phyloP scores from a whole-genome alignment of 2,888 invertebrate species.

The Polyploca ridens region DNA sequence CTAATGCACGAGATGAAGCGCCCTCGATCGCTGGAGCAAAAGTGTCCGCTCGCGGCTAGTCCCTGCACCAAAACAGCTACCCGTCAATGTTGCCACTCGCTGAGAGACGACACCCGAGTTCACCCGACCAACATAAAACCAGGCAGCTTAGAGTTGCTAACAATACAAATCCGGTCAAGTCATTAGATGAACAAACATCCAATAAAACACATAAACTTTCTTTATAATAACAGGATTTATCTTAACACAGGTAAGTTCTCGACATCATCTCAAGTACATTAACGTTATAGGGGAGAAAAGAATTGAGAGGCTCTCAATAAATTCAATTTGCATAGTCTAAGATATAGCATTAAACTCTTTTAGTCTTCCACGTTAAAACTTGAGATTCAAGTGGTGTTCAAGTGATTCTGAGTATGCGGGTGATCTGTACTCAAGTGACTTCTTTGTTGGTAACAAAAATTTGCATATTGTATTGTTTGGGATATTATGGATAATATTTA shows the following conservation, averaged over 20 bases:
- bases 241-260: background rate
- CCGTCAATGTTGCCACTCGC: no score
- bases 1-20: no score
- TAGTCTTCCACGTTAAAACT: constrained; percentile 18
- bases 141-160: no score
- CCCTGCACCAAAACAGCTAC: no score
- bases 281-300: constrained; percentile 20
- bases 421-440: constrained; percentile 51
- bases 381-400: constrained; percentile 36
- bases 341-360: constrained; percentile 49
- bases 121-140: no score
- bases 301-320: constrained; percentile 37
- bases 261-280: background rate
- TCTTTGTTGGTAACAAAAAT: constrained; percentile 49
- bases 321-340: constrained; percentile 57
- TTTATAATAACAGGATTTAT: background rate
- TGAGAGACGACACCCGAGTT: no score
- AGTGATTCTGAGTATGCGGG: constrained; percentile 66
- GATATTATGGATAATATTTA: constrained; percentile 29
- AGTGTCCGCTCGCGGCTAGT: no score
- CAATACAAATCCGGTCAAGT: no score
- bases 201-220: no score
- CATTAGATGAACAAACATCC: no score
- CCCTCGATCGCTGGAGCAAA: no score
- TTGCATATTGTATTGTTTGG: constrained; percentile 46